These are phyloP conservation scores for Cyclopterus lumpus DNA, from an alignment of 2,797 vertebrate species.

Conservation along the genomic window DNA sequence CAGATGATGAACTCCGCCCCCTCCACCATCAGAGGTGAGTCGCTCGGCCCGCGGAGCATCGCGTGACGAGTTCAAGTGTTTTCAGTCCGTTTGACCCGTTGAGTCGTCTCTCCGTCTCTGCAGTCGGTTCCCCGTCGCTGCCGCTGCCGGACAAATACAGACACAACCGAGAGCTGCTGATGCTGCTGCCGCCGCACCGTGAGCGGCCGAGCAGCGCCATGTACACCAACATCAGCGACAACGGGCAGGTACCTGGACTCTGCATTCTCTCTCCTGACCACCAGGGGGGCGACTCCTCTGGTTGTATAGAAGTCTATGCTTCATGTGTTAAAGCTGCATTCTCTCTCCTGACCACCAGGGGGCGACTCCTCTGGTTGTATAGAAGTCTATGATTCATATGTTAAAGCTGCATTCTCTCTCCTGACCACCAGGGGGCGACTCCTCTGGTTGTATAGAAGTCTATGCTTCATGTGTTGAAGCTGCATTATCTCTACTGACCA, in stretches of 20 bases:
- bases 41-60: neutral
- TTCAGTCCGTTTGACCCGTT: neutral
- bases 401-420: no score
- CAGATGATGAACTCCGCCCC: constrained; percentile 97
- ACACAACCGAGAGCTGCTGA: constrained; percentile 93
- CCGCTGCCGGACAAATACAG: constrained; percentile 96
- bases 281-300: no score
- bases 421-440: no score
- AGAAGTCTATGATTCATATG: no score
- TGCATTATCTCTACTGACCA: no score
- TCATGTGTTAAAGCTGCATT: no score
- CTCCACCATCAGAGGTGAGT: constrained; percentile 92
- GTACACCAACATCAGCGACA: constrained; percentile 92
- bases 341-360: no score
- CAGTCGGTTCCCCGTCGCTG: constrained; percentile 91
- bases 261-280: no score
- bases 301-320: no score
- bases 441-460: no score
- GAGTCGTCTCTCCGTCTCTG: neutral
- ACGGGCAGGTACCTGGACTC: constrained; percentile 97
- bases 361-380: no score
- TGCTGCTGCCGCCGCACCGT: constrained; percentile 92
- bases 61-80: neutral
- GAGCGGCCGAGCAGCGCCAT: constrained; percentile 96
- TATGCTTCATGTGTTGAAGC: no score